These are phyloP conservation scores for Semnopithecus entellus DNA, from an alignment of 2,113 vertebrate species.

Conservation along the genomic window DNA sequence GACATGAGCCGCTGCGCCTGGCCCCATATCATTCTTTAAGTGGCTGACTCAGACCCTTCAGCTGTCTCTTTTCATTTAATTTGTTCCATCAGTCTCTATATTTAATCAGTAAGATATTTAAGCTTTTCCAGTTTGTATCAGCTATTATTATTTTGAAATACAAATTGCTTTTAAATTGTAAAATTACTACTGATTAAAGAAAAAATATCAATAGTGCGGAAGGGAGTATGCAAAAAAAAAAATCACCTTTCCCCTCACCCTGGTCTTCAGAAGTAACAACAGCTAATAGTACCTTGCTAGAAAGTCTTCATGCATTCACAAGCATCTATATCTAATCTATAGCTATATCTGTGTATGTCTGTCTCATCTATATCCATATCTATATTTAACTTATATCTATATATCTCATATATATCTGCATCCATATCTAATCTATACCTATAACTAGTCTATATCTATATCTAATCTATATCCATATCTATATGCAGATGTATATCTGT, in stretches of 20 bases:
- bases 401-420: neutral
- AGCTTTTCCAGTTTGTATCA: neutral
- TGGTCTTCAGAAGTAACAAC: neutral
- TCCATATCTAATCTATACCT: too few relatives aligned
- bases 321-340: neutral
- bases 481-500: too few relatives aligned
- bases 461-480: too few relatives aligned
- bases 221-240: neutral
- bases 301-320: neutral
- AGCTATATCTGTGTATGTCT: neutral
- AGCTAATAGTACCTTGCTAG: fast-evolving
- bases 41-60: neutral
- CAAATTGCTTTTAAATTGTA: constrained; percentile 47
- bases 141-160: constrained; percentile 42
- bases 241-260: neutral
- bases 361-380: too few relatives aligned
- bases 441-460: too few relatives aligned
- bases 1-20: too few relatives aligned
- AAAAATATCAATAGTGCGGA: neutral
- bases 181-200: constrained; percentile 20
- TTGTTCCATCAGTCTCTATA: neutral
- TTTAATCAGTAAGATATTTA: neutral
- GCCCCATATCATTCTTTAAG: fast-evolving
- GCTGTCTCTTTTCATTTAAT: neutral
- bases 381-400: neutral